Conservation (phyloP, 1,140 invertebrate species). For the Cydia fagiglandana region DNA sequence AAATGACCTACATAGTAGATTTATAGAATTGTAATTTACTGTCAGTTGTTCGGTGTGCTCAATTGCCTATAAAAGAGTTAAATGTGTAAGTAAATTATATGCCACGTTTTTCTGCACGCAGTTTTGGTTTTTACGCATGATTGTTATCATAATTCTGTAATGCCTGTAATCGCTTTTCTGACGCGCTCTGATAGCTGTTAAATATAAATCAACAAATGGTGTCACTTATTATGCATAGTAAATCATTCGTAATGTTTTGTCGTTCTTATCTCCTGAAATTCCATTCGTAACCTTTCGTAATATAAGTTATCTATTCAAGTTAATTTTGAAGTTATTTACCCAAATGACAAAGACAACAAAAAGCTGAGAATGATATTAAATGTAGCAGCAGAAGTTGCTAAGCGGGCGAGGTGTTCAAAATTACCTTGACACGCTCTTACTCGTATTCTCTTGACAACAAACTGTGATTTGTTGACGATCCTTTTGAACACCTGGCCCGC, state of each 20-base stretch:
- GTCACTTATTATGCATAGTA: background rate
- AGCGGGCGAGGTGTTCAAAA: too few relatives aligned
- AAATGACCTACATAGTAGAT: too few relatives aligned
- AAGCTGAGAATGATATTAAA: too few relatives aligned
- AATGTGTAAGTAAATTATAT: background rate
- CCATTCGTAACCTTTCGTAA: constrained; percentile 8
- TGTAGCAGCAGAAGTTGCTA: too few relatives aligned
- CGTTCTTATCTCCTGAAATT: background rate
- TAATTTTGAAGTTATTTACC: background rate
- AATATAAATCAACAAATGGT: constrained; percentile 1
- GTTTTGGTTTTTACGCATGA: background rate
- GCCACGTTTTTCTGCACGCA: background rate
- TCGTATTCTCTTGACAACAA: too few relatives aligned
- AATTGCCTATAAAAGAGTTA: background rate
- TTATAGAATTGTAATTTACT: too few relatives aligned
- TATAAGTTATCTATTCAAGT: constrained; percentile 1
- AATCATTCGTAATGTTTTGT: constrained; percentile 10
- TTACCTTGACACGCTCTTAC: too few relatives aligned
- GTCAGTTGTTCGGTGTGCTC: too few relatives aligned
- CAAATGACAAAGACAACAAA: background rate
- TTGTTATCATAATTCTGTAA: background rate
- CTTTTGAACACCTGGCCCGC: too few relatives aligned
- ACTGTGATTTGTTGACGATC: too few relatives aligned
- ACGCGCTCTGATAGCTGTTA: background rate
- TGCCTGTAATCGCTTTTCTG: background rate